A percentile compares a stretch with the other conserved stretches of the same genome.
These are phyloP conservation scores for Therioaphis trifolii DNA, from an alignment of 2,888 invertebrate genomes.

Conservation along the genomic window DNA sequence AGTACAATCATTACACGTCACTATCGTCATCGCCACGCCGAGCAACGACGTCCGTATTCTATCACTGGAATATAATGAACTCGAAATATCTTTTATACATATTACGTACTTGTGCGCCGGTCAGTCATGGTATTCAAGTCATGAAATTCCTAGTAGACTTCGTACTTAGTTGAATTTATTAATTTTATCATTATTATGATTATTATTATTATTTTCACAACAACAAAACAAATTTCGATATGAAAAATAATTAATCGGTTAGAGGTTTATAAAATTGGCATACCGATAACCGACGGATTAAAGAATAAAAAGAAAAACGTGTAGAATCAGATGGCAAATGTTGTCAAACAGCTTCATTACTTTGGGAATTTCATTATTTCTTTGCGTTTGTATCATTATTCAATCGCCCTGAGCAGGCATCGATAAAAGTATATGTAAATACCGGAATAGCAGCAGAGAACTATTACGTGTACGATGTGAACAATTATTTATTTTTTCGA, in stretches of 20 bases:
- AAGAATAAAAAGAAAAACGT: background rate
- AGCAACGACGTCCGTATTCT: conserved; percentile 8
- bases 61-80: conserved; percentile 10
- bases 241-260: too few species aligned
- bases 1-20: background rate
- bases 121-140: too few species aligned
- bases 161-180: too few species aligned
- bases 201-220: background rate
- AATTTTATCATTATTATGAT: background rate
- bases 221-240: too few species aligned
- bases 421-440: conserved; percentile 32
- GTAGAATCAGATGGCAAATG: background rate
- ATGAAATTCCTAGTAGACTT: too few species aligned
- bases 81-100: background rate
- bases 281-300: background rate
- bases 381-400: conserved; percentile 7
- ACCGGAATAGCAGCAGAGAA: background rate
- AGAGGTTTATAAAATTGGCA: too few species aligned
- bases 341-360: conserved; percentile 35
- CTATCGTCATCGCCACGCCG: background rate
- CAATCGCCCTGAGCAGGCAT: background rate
- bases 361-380: conserved; percentile 26
- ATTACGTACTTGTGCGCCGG: background rate
- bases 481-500: too few species aligned
- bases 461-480: background rate